Evolutionary conservation across 2,888 invertebrate species (phyloP), one percentile per base, ranked within the genome.

Genomic region (Lomographa bimaculata): DNA sequence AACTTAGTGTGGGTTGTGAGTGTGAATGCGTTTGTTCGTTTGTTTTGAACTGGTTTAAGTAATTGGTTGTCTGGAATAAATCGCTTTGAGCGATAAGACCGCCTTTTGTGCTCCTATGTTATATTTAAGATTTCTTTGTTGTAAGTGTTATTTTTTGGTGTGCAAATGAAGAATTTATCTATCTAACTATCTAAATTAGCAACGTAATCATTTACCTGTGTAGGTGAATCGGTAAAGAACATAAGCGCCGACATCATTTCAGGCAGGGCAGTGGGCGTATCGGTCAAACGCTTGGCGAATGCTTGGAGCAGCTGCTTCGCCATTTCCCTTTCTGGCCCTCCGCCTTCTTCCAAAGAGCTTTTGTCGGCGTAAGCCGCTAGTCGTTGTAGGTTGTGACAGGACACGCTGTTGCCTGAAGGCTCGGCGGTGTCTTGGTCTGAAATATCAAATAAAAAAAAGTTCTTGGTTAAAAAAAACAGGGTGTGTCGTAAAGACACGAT

Each of bases 361-460:
- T 92, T 90, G 64, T 93, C 92, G 18, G 93, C 91, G 65, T 96
- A 93, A 0, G 93, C 91, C 0, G 94, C 91, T 10, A 98, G 84
- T 3, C 95, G 90, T 14, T 95, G 89, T 7, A 97, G 85, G 83
- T 98, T 98, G 62, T 92, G 91, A 8, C 94, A 94, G 0, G 97
- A 90, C 0, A 98, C 94, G 24, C 97, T 97, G 75, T 98, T 98
- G 16, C 97, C 96, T 19, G 95, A 95, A 0, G 98, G 98, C 69
- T 98, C 98, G 0, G 98, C 98, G 6, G 97, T 97, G 71, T 98
- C 98, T 79, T 97, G 96, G 74, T 96, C 98, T 97, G 73, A 57
- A 56, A 49, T 9, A 14, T n/a, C n/a, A n/a, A n/a, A n/a, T n/a
- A n/a, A 19, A 35, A 42, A 19, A 26, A 8, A 11, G 12, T n/a